Conservation (phyloP, 2,113 vertebrate genomes). For the Zosterops hypoxanthus region DNA sequence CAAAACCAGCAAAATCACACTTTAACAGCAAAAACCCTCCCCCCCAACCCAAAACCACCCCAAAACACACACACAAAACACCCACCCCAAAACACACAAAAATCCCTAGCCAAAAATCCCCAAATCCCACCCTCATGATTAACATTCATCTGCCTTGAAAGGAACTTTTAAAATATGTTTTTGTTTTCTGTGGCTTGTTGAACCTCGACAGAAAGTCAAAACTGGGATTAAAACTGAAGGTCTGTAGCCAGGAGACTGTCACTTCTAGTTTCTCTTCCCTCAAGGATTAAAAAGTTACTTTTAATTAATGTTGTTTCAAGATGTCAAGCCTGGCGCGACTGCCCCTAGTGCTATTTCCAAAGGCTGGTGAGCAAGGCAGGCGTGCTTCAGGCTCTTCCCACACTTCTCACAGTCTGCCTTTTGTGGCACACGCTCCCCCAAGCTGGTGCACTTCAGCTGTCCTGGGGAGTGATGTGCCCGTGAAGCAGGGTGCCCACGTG, state of each 20-base stretch:
- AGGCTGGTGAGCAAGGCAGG: background rate
- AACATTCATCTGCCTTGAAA: conserved; percentile 43
- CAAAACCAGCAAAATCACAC: background rate
- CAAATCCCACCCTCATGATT: conserved; percentile 3
- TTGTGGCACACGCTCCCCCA: background rate
- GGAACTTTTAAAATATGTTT: conserved; percentile 42
- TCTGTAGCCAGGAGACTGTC: conserved; percentile 45
- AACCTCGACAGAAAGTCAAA: conserved; percentile 53
- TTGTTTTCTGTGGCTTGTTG: conserved; percentile 37
- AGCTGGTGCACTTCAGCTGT: fast-evolving
- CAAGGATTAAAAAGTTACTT: conserved; percentile 30
- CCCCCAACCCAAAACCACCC: background rate
- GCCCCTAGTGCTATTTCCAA: background rate
- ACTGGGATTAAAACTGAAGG: conserved; percentile 12
- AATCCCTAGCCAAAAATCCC: background rate
- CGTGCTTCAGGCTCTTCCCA: background rate
- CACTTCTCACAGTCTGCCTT: background rate
- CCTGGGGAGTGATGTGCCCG: fast-evolving
- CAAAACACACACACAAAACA: background rate
- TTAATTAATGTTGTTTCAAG: conserved; percentile 45
- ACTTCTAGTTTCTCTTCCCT: conserved; percentile 38
- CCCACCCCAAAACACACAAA: background rate
- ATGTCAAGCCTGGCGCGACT: background rate
- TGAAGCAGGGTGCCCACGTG: background rate
- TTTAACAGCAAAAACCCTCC: background rate